Base-by-base conservation (phyloP, 2,888 invertebrate species). In the Nemotelus pantherinus region DNA sequence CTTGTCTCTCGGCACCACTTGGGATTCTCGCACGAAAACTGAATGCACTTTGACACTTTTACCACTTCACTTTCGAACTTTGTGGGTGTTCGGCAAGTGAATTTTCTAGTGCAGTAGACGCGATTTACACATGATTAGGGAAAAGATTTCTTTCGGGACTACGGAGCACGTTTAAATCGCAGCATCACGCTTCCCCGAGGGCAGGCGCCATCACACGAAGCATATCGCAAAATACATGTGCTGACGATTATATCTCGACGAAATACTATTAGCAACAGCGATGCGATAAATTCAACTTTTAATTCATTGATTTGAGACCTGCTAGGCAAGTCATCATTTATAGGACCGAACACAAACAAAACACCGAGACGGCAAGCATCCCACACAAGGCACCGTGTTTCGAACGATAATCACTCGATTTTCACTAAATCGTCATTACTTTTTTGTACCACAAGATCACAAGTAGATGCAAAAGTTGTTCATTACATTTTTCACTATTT, bases 281-380 rank as follows among this genome's bases (percentile, higher is more conserved):
- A 57, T 25, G 25, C 57, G 2, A 3, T 3, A 43, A 25, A n/a
- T 68, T 48, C 41, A 39, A 50, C 39, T 43, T 70, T 55, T 43
- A 47, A 70, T 70, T 70, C 55, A 55, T 55, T 2, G 55, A 60
- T 25, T 25, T 25, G 25, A 25, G 25, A 25, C 25, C 25, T 25
- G 25, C 25, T 25, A 25, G 25, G 25, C 0, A 25, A 25, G 25
- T 25, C 25, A 25, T 25, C 25, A 25, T 25, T 25, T 25, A 25
- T 25, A 25, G 25, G 25, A 25, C 48, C 39, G 68, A 25, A 63
- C 5, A 60, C 60, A 74, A 74, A 74, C 74, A 74, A 60, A 74
- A 63, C 60, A 74, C 60, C 47, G 41, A 74, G 43, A 44, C 47
- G 25, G 43, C 9, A 1, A 7, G 57, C 55, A 71, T 50, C 74